Evolutionary conservation across 2,797 vertebrate species (phyloP), one percentile per base, ranked within the genome.

Genomic region (Rhinophrynus dorsalis): DNA sequence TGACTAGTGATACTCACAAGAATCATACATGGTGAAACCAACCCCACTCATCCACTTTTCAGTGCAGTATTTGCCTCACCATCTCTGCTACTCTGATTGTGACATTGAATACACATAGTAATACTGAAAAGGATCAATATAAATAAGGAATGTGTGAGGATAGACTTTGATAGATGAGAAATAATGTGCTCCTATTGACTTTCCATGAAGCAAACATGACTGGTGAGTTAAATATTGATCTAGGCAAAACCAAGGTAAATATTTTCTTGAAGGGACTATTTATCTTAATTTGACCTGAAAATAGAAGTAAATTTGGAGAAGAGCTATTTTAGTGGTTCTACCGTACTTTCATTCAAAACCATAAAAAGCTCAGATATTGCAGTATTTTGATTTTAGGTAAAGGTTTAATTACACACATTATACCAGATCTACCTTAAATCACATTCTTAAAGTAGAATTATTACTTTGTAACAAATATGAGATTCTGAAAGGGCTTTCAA

Each of bases 141-240:
- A 4, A 63, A 63, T 4, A 15, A 37, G 9, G 6, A 50, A n/a
- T 38, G 23, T 50, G n/a, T 20, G 15, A 68, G 45, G 24, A 51
- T 12, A 51, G 55, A 29, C 45, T 21, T 18, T 40, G 26, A 69
- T 12, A 23, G 57, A 68, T 61, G 29, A 60, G 26, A 61, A 18
- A 60, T 52, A 61, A 52, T 61, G 32, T 51, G 56, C 35, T 32
- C 11, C 27, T 69, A 61, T 52, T 69, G 47, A 69, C 56, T 44
- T 69, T 69, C 20, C 47, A 42, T 59, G 45, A 51, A 24, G 35
- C n/a, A 68, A 61, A 60, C 56, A 68, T 30, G n/a, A 58, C 42
- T 29, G 32, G 5, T 60, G 47, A 52, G 57, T 23, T 69, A 23
- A 42, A 51, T 61, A 69, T 61, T 50, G 65, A 68, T 50, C 59